Percentiles rank a stretch among this genome's conserved stretches.
Conservation (phyloP, 2,113 vertebrate genomes). For the Rhynchopsitta pachyrhyncha region DNA sequence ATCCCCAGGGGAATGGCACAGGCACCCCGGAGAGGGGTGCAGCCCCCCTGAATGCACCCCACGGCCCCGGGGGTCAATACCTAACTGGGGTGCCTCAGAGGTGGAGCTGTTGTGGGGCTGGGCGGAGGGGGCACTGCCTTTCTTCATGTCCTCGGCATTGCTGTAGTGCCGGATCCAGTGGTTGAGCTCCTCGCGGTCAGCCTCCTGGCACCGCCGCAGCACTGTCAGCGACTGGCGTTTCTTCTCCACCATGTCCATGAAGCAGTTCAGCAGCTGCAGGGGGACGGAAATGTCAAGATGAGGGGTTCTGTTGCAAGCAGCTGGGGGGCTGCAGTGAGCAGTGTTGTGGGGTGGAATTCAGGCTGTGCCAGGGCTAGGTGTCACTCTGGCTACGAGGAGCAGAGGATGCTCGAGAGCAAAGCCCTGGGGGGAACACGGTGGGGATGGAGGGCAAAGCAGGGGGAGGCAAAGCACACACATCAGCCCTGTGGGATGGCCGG, state of each 20-base stretch:
- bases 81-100: constrained; percentile 83
- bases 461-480: too few species aligned
- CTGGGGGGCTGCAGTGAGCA: too few species aligned
- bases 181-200: constrained; percentile 94
- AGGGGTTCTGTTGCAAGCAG: too few species aligned
- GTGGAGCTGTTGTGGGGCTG: constrained; percentile 81
- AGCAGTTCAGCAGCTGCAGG: constrained; percentile 89
- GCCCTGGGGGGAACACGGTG: too few species aligned
- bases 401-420: too few species aligned
- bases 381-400: too few species aligned
- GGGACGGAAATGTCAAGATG: too few species aligned
- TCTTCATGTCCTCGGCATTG: constrained; percentile 91
- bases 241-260: constrained; percentile 99
- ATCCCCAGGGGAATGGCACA: not conserved
- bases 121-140: constrained; percentile 81
- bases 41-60: not conserved
- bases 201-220: constrained; percentile 94
- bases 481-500: too few species aligned
- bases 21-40: not conserved
- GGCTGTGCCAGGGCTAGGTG: too few species aligned
- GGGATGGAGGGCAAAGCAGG: too few species aligned
- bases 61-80: constrained; percentile 58
- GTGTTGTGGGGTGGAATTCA: too few species aligned
- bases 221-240: constrained; percentile 92
- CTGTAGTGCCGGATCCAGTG: constrained; percentile 96